These are phyloP conservation scores for Hedya salicella DNA, from an alignment of 2,888 invertebrate species.

Conservation along the genomic window DNA sequence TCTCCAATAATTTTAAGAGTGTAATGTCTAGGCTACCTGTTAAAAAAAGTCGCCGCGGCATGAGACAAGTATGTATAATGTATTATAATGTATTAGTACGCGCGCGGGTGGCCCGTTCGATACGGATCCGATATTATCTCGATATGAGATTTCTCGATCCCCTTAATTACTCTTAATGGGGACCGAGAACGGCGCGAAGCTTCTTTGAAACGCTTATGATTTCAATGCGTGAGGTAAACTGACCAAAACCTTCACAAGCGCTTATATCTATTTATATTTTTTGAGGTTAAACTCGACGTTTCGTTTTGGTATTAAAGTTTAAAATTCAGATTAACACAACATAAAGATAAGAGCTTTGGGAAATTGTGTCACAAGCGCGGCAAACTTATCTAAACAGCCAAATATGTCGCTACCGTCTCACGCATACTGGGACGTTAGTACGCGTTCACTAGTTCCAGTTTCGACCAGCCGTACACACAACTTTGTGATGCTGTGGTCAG, in stretches of 20 bases:
- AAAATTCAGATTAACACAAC: neutral
- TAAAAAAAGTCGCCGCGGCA: constrained; percentile 14
- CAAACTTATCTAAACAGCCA: constrained; percentile 24
- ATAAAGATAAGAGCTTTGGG: neutral
- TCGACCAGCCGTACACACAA: constrained; percentile 8
- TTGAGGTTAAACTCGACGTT: neutral
- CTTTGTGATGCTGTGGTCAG: constrained; percentile 14
- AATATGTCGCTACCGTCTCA: constrained; percentile 15
- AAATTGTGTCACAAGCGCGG: neutral
- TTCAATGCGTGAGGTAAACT: constrained; percentile 46
- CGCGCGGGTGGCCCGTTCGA: constrained; percentile 46
- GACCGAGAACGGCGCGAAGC: constrained; percentile 34
- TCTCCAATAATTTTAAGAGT: neutral
- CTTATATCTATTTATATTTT: neutral
- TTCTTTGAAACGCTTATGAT: constrained; percentile 48
- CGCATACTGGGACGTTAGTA: constrained; percentile 7
- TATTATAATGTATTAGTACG: constrained; percentile 39
- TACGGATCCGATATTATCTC: constrained; percentile 47
- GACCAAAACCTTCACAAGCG: neutral
- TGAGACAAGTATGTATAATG: constrained; percentile 44
- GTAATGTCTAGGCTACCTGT: neutral
- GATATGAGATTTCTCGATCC: constrained; percentile 47
- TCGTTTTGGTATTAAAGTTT: neutral
- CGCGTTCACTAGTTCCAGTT: constrained; percentile 16
- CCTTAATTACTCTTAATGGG: constrained; percentile 49